Percentiles rank a stretch among this genome's conserved stretches.
These are phyloP conservation scores for Paelopatides confundens DNA, from an alignment of 53 echinoderm and acorn worm species.

Conservation along the genomic window DNA sequence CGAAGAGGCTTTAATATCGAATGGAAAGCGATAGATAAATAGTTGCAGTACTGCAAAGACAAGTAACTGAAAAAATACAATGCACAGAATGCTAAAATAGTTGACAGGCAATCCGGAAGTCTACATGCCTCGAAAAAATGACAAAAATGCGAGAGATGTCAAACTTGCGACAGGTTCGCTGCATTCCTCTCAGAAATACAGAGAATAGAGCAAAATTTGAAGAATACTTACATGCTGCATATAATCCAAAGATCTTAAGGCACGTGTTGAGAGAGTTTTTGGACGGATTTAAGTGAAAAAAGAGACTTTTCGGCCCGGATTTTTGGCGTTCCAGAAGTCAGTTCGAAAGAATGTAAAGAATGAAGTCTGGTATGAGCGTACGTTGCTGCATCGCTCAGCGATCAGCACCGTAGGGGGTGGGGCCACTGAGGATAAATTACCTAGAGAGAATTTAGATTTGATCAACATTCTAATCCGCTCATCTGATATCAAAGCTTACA, in stretches of 20 bases:
- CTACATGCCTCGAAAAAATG: slow-evolving; percentile 97
- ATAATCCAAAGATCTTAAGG: slow-evolving; percentile 82
- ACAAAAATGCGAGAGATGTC: slow-evolving; percentile 99
- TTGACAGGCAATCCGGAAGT: slow-evolving; percentile 95
- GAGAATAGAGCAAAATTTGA: slow-evolving; percentile 62
- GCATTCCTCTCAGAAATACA: slow-evolving; percentile 66
- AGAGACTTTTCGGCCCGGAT: slow-evolving; percentile 94
- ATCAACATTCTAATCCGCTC: slow-evolving; percentile 71
- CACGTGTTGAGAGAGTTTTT: slow-evolving; percentile 80
- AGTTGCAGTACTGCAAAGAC: neutral
- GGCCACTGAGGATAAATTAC: slow-evolving; percentile 81
- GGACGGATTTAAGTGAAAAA: slow-evolving; percentile 91
- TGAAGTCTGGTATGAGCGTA: slow-evolving; percentile 98
- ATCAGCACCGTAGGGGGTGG: slow-evolving; percentile 99
- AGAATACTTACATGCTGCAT: slow-evolving; percentile 74
- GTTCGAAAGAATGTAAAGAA: slow-evolving; percentile 98
- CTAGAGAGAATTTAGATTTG: slow-evolving; percentile 89
- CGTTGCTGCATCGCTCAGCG: slow-evolving; percentile 80
- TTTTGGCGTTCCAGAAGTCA: slow-evolving; percentile 99
- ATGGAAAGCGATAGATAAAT: neutral
- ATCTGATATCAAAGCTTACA: too few species aligned
- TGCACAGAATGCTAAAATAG: slow-evolving; percentile 18
- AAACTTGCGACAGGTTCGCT: slow-evolving; percentile 81
- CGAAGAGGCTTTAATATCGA: neutral
- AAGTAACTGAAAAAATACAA: slow-evolving; percentile 2